Percentiles rank a stretch among this genome's conserved stretches.
Conservation (phyloP, 2,888 invertebrate genomes). For the Helleia helle region DNA sequence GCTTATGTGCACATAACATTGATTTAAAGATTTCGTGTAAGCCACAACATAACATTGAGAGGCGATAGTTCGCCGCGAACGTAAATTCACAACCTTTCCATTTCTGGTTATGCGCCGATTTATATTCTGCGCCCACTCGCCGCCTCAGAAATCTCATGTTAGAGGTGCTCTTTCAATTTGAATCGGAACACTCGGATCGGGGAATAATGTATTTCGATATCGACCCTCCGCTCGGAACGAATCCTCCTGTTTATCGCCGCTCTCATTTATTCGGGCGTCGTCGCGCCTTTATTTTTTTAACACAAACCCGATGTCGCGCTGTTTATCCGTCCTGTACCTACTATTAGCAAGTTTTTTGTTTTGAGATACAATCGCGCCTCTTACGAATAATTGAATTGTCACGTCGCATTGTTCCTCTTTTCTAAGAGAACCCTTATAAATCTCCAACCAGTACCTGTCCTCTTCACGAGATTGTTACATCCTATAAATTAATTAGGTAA, state of each 20-base stretch:
- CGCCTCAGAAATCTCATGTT: slow-evolving; percentile 73
- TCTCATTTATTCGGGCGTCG: slow-evolving; percentile 72
- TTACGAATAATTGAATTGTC: slow-evolving; percentile 60
- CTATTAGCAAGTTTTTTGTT: slow-evolving; percentile 65
- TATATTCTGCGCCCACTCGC: slow-evolving; percentile 73
- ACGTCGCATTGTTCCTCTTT: slow-evolving; percentile 24
- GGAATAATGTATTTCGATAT: slow-evolving; percentile 74
- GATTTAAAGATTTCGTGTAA: slow-evolving; percentile 9
- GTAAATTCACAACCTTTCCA: slow-evolving; percentile 68
- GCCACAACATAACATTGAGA: slow-evolving; percentile 24
- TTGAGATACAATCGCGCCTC: slow-evolving; percentile 52
- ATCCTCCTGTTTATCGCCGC: slow-evolving; percentile 72
- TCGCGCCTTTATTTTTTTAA: slow-evolving; percentile 71
- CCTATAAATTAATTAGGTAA: too few relatives aligned
- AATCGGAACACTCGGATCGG: slow-evolving; percentile 74
- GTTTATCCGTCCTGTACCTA: slow-evolving; percentile 47
- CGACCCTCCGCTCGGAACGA: slow-evolving; percentile 66
- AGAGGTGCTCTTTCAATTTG: slow-evolving; percentile 75
- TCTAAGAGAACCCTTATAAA: neutral
- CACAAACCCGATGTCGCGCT: slow-evolving; percentile 58
- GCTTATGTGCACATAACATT: slow-evolving; percentile 4
- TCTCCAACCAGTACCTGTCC: too few relatives aligned
- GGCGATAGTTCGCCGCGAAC: slow-evolving; percentile 50
- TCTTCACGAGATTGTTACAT: too few relatives aligned
- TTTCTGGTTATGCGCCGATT: slow-evolving; percentile 72